Evolutionary conservation across 2,797 vertebrate species (phyloP).

Genomic region (Steatocranus sp.): DNA sequence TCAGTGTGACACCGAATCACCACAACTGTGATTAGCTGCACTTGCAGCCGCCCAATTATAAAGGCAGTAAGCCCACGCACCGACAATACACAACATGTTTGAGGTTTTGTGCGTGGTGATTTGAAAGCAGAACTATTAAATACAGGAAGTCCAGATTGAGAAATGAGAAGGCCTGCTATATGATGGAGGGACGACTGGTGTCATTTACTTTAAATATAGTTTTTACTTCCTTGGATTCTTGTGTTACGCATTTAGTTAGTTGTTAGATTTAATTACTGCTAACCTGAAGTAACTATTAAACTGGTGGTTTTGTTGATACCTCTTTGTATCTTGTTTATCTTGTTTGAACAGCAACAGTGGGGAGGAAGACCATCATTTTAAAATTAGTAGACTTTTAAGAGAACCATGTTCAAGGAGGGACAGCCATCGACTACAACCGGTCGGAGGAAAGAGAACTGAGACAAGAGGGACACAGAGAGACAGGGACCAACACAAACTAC

Average conservation of each 20-base stretch:
- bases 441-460: not conserved
- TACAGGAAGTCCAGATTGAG: not conserved
- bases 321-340: not conserved
- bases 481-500: not conserved
- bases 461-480: not conserved
- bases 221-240: not conserved
- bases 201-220: not conserved
- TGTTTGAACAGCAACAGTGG: not conserved
- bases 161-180: fast-evolving
- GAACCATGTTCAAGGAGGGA: fast-evolving
- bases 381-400: not conserved
- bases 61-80: fast-evolving
- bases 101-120: fast-evolving
- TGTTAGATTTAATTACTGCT: not conserved
- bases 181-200: not conserved
- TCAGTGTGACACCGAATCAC: fast-evolving
- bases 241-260: fast-evolving
- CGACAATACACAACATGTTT: fast-evolving
- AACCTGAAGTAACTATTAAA: not conserved
- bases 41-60: fast-evolving
- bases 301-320: fast-evolving
- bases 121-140: not conserved
- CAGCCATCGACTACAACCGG: fast-evolving
- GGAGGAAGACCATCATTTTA: not conserved
- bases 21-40: fast-evolving